These are phyloP conservation scores for Cheilosia grossa DNA, from an alignment of 2,888 invertebrate species.

Conservation along the genomic window DNA sequence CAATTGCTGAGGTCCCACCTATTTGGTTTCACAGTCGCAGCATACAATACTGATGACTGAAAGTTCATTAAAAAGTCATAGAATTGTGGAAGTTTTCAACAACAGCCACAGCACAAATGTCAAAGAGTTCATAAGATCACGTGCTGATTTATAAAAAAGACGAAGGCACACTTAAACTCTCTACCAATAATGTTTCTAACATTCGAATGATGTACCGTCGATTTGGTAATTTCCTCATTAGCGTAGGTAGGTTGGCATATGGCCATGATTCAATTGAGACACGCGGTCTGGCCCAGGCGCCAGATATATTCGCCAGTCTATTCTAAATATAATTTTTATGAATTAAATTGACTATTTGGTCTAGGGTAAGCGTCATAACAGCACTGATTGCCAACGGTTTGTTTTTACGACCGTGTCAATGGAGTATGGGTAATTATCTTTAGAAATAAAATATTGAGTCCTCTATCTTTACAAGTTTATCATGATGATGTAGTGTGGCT, in stretches of 20 bases:
- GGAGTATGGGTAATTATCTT: neutral
- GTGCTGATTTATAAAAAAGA: neutral
- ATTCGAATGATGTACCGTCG: neutral
- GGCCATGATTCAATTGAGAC: conserved; percentile 15
- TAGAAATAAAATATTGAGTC: too few relatives aligned
- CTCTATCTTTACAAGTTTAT: too few relatives aligned
- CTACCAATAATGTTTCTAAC: too few relatives aligned
- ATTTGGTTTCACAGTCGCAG: neutral
- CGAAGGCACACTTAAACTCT: neutral
- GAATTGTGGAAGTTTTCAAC: neutral
- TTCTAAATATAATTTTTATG: conserved; percentile 3
- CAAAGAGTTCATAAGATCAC: conserved; percentile 18
- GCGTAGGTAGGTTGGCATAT: neutral
- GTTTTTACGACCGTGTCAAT: neutral
- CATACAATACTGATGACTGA: conserved; percentile 13
- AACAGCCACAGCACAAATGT: conserved; percentile 8
- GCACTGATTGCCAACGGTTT: neutral
- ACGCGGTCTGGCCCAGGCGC: conserved; percentile 4
- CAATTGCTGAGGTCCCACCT: conserved; percentile 28
- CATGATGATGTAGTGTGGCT: too few relatives aligned
- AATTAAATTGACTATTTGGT: neutral
- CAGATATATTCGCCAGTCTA: neutral
- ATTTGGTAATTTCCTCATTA: conserved; percentile 7
- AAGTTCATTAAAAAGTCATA: conserved; percentile 28
- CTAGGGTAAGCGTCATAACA: neutral